A percentile compares a stretch with the other conserved stretches of the same genome.
phyloP scores from a whole-genome alignment of 2,797 vertebrate species.

The Anableps anableps region DNA sequence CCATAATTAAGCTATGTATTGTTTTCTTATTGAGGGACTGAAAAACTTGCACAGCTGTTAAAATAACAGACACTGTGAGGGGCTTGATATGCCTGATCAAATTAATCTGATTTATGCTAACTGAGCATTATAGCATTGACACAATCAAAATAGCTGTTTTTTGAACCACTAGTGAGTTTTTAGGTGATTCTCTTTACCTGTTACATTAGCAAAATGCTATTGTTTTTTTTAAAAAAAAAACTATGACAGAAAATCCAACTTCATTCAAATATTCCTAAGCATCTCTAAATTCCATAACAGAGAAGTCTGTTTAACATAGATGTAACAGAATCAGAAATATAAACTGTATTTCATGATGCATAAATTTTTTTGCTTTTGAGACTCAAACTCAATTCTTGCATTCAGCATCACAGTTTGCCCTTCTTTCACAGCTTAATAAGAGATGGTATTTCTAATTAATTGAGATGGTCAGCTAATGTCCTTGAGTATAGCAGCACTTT shows the following conservation, averaged over 20 bases:
- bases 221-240: neutral
- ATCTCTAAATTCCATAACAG: constrained; percentile 27
- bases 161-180: neutral
- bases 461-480: constrained; percentile 66
- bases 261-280: constrained; percentile 30
- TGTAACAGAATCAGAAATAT: constrained; percentile 64
- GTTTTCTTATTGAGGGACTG: constrained; percentile 51
- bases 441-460: constrained; percentile 79
- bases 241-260: constrained; percentile 3
- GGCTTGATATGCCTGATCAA: neutral
- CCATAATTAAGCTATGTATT: constrained; percentile 40
- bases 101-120: neutral
- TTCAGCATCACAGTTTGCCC: constrained; percentile 49
- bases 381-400: constrained; percentile 49
- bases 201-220: constrained; percentile 5
- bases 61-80: neutral
- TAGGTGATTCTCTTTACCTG: neutral
- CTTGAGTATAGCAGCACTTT: constrained; percentile 56
- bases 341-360: constrained; percentile 52
- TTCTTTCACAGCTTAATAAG: constrained; percentile 71
- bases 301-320: constrained; percentile 58
- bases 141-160: neutral
- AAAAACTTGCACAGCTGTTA: neutral
- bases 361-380: constrained; percentile 45
- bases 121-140: neutral